These are phyloP conservation scores for Heliconius himera DNA, from an alignment of 1,140 invertebrate species.

Conservation along the genomic window DNA sequence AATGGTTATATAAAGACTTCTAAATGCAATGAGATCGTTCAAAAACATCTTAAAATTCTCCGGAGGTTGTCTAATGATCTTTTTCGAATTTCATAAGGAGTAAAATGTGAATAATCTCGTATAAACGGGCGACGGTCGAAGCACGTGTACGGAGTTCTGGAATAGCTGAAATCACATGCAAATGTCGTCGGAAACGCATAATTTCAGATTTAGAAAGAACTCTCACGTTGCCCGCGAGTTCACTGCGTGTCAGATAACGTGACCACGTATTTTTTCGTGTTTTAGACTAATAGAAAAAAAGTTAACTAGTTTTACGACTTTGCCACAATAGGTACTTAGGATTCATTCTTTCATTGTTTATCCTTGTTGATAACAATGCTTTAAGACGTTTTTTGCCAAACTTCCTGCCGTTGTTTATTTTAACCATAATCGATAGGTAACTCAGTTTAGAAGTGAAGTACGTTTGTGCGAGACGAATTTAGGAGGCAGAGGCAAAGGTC, in stretches of 20 bases:
- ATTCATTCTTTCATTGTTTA: slow-evolving; percentile 73
- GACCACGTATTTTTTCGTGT: slow-evolving; percentile 54
- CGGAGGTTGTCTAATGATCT: slow-evolving; percentile 53
- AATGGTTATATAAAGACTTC: slow-evolving; percentile 55
- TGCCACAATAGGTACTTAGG: slow-evolving; percentile 64
- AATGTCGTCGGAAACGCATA: slow-evolving; percentile 60
- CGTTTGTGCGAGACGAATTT: slow-evolving; percentile 15
- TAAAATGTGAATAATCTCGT: slow-evolving; percentile 60
- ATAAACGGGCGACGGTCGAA: slow-evolving; percentile 47
- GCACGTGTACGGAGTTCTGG: slow-evolving; percentile 51
- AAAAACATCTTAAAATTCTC: slow-evolving; percentile 63
- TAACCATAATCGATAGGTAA: slow-evolving; percentile 22
- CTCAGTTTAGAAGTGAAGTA: not conserved
- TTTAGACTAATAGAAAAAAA: slow-evolving; percentile 43
- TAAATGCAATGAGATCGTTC: slow-evolving; percentile 45
- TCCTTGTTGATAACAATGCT: slow-evolving; percentile 41
- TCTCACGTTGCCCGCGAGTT: slow-evolving; percentile 57
- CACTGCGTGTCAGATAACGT: slow-evolving; percentile 65
- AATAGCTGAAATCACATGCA: slow-evolving; percentile 61
- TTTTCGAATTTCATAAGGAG: slow-evolving; percentile 66
- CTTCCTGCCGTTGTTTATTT: slow-evolving; percentile 58
- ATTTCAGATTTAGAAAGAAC: slow-evolving; percentile 68
- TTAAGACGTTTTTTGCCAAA: slow-evolving; percentile 46
- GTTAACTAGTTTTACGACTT: slow-evolving; percentile 48
- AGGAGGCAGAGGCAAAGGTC: slow-evolving; percentile 47